These are phyloP conservation scores for Macropodus opercularis DNA, from an alignment of 2,797 vertebrate species.

Conservation along the genomic window DNA sequence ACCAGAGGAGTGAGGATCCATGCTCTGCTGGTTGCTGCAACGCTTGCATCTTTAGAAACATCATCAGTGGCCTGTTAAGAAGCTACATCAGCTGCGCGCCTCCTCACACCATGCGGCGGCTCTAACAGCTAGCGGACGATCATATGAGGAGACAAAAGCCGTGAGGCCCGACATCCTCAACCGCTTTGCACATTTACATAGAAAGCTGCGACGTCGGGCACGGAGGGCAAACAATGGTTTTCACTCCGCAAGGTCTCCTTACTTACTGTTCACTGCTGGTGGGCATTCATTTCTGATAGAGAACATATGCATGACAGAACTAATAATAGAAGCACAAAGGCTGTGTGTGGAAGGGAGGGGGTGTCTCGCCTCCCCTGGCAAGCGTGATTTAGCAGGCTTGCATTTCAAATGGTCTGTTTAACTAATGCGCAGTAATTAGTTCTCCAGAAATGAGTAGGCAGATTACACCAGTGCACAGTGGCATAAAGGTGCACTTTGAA, in stretches of 20 bases:
- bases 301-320: constrained; percentile 70
- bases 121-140: constrained; percentile 46
- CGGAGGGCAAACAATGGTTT: not conserved
- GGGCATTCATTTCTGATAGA: constrained; percentile 63
- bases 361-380: constrained; percentile 60
- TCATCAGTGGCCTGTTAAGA: constrained; percentile 46
- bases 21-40: constrained; percentile 41
- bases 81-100: constrained; percentile 34
- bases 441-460: constrained; percentile 63
- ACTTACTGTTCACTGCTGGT: constrained; percentile 42
- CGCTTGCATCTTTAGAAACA: constrained; percentile 33
- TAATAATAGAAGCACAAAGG: constrained; percentile 74
- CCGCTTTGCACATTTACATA: not conserved
- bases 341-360: constrained; percentile 25
- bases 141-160: constrained; percentile 4
- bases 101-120: constrained; percentile 26
- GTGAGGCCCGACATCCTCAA: not conserved
- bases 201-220: not conserved
- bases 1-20: constrained; percentile 22
- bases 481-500: constrained; percentile 56
- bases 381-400: constrained; percentile 68
- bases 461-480: constrained; percentile 46
- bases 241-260: constrained; percentile 1
- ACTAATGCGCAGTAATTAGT: constrained; percentile 79
- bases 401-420: constrained; percentile 79